Evolutionary conservation across 35 echinoderm and acorn worm species (phyloP).

Genomic region (Hemicentrotus pulcherrimus): DNA sequence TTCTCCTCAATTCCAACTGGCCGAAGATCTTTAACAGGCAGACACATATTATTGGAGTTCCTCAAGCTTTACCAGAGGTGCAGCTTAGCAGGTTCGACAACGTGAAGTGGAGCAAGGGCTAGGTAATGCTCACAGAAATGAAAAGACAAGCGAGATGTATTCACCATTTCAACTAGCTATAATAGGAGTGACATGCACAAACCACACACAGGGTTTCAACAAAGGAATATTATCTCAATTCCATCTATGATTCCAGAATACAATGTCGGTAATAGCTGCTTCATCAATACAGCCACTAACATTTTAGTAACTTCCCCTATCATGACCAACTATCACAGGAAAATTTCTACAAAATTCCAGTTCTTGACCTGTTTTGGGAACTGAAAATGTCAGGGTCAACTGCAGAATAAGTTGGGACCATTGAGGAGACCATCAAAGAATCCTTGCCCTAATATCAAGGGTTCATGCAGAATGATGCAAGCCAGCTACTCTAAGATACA

Average conservation of each 20-base stretch:
- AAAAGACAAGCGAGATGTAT: slow-evolving; percentile 37
- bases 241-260: slow-evolving; percentile 27
- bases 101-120: slow-evolving; percentile 29
- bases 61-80: neutral
- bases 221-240: neutral
- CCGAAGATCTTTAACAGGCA: slow-evolving; percentile 24
- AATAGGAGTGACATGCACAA: slow-evolving; percentile 43
- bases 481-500: too few species aligned
- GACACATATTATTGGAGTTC: slow-evolving; percentile 43
- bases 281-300: too few species aligned
- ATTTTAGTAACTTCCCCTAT: too few species aligned
- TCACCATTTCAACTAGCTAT: slow-evolving; percentile 34
- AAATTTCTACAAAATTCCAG: too few species aligned
- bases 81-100: neutral
- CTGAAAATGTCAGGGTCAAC: too few species aligned
- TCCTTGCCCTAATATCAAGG: too few species aligned
- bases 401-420: too few species aligned
- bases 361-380: too few species aligned
- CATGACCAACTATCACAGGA: too few species aligned
- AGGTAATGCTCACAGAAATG: slow-evolving; percentile 22
- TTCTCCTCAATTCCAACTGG: slow-evolving; percentile 19
- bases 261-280: too few species aligned
- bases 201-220: neutral
- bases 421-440: too few species aligned
- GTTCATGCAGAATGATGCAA: too few species aligned